Evolutionary conservation across 2,797 vertebrate genomes (phyloP).

Genomic region (Eremophila alpestris): DNA sequence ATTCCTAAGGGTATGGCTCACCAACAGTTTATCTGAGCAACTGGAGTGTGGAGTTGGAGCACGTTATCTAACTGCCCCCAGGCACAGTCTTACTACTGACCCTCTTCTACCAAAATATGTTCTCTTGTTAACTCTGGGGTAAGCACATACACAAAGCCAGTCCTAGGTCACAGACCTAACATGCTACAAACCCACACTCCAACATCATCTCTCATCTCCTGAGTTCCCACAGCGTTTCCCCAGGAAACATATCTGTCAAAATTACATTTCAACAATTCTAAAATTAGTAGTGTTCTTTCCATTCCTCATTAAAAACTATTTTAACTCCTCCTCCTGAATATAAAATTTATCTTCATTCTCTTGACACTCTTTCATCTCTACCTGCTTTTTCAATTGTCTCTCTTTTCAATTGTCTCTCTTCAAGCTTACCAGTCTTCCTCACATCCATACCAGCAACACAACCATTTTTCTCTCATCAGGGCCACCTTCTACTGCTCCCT

Average conservation of each 20-base stretch:
- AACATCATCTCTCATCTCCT: neutral
- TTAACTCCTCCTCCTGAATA: neutral
- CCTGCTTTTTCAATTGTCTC: neutral
- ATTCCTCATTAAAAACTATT: neutral
- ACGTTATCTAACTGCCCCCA: neutral
- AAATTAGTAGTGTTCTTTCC: neutral
- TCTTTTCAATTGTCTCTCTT: rapidly evolving
- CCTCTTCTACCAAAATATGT: neutral
- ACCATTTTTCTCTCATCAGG: neutral
- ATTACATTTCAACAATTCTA: neutral
- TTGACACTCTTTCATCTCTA: neutral
- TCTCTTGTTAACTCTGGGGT: neutral
- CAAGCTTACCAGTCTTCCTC: neutral
- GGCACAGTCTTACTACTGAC: neutral
- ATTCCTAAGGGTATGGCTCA: slow-evolving; percentile 39
- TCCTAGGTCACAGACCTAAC: neutral
- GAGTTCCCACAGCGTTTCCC: neutral
- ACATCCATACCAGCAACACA: neutral
- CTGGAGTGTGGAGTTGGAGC: neutral
- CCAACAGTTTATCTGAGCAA: neutral
- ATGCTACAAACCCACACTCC: neutral
- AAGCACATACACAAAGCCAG: neutral
- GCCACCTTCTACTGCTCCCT: neutral
- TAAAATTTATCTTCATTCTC: neutral
- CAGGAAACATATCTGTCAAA: neutral